Percentiles rank a stretch among this genome's conserved stretches.
Conservation (phyloP, 2,113 vertebrate species). For the Amphilophus citrinellus region DNA sequence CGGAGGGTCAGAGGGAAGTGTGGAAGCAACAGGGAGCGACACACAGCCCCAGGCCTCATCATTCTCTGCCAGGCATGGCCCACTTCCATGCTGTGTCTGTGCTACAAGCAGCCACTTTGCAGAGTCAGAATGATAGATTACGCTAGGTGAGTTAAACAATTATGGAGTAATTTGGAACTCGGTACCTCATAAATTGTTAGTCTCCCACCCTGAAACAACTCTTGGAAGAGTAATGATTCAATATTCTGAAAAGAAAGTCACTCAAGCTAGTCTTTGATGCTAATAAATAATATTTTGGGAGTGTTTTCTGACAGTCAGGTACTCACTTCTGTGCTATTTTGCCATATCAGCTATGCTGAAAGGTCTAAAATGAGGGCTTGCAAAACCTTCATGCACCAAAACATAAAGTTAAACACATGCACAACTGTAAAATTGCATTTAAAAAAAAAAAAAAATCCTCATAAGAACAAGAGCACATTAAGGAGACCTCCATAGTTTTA, state of each 20-base stretch:
- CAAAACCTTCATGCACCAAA: not conserved
- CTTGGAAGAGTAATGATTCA: conserved; percentile 61
- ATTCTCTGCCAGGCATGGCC: conserved; percentile 68
- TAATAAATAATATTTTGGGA: conserved; percentile 32
- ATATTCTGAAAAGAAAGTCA: conserved; percentile 28
- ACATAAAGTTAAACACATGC: not conserved
- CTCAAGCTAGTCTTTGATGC: conserved; percentile 32
- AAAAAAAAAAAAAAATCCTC: not conserved
- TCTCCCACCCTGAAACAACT: conserved; percentile 50
- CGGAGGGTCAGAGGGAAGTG: conserved; percentile 1
- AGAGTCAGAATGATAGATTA: conserved; percentile 81
- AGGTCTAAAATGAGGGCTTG: not conserved
- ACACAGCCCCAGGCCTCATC: conserved; percentile 64
- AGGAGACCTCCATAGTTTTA: not conserved
- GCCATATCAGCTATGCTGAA: not conserved
- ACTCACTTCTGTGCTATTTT: not conserved
- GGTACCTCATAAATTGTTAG: conserved; percentile 58
- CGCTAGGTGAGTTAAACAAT: conserved; percentile 76
- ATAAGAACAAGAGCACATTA: not conserved
- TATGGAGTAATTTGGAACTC: conserved; percentile 68
- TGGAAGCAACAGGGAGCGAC: conserved; percentile 32
- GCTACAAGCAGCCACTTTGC: conserved; percentile 49
- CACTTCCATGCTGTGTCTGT: conserved; percentile 62
- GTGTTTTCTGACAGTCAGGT: conserved; percentile 1
- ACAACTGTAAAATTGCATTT: not conserved